Conservation (phyloP, 2,113 vertebrate species). For the Paracanthobrama guichenoti region DNA sequence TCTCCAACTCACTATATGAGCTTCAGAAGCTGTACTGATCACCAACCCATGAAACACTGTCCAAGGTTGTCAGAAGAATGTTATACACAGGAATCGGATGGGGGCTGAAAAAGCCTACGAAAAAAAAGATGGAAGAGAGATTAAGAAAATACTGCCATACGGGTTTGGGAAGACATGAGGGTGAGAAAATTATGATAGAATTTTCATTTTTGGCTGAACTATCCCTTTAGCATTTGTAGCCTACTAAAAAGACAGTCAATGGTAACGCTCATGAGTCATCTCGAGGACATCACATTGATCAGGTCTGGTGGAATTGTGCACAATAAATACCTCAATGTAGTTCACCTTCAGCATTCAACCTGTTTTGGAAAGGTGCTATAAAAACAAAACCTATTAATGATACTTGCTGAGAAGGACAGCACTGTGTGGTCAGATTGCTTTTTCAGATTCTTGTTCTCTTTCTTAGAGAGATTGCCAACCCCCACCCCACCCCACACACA, state of each 20-base stretch:
- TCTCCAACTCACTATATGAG: background rate
- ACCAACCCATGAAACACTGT: constrained; percentile 14
- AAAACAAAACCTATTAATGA: constrained; percentile 1
- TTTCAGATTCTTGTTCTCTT: background rate
- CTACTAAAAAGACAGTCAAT: background rate
- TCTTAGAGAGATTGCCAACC: too few relatives aligned
- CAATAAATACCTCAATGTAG: constrained; percentile 7
- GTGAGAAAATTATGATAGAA: background rate
- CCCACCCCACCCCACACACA: too few relatives aligned
- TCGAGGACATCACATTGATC: background rate
- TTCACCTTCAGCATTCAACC: background rate
- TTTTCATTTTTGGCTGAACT: background rate
- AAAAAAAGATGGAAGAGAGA: background rate
- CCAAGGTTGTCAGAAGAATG: background rate
- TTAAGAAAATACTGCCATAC: constrained; percentile 5
- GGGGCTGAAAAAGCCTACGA: background rate
- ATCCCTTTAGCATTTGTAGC: background rate
- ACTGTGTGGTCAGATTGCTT: background rate
- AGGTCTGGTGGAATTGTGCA: background rate
- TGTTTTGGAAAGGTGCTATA: background rate
- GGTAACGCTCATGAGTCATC: background rate
- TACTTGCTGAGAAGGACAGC: background rate
- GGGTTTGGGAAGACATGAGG: background rate
- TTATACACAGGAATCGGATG: background rate
- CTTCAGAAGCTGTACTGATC: background rate